Conservation (phyloP, 2,888 invertebrate species). For the Blomia tropicalis region DNA sequence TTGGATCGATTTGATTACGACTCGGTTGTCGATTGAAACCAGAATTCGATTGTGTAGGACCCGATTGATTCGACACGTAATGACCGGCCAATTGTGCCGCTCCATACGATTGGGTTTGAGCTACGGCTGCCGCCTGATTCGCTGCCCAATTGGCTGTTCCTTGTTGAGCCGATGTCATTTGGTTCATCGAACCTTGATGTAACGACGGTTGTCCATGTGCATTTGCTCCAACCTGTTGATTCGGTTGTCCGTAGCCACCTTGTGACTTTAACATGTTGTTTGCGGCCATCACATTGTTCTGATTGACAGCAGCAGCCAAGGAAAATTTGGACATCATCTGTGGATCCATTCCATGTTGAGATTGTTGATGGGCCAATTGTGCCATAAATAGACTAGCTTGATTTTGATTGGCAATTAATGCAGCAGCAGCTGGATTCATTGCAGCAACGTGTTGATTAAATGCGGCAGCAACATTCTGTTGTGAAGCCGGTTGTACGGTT, state of each 20-base stretch:
- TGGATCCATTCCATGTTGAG: neutral
- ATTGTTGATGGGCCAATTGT: neutral
- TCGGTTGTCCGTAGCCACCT: neutral
- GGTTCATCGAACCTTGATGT: neutral
- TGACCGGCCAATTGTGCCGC: neutral
- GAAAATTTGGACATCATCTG: neutral
- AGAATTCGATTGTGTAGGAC: neutral
- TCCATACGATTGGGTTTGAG: neutral
- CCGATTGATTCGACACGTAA: neutral
- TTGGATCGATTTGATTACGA: neutral
- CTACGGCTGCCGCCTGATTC: neutral
- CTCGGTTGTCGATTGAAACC: neutral
- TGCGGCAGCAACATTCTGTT: neutral
- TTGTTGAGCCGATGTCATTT: neutral
- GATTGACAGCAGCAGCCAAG: neutral
- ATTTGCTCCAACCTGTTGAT: neutral
- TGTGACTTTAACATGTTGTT: neutral
- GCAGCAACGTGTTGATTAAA: neutral
- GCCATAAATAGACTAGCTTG: neutral
- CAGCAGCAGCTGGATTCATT: neutral
- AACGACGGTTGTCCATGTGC: too few relatives aligned
- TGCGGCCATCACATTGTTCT: neutral
- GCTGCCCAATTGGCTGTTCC: conserved; percentile 5
- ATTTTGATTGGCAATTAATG: neutral
- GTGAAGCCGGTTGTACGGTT: neutral